Conservation (phyloP, 2,797 vertebrate genomes). For the Acanthurus lineatus region DNA sequence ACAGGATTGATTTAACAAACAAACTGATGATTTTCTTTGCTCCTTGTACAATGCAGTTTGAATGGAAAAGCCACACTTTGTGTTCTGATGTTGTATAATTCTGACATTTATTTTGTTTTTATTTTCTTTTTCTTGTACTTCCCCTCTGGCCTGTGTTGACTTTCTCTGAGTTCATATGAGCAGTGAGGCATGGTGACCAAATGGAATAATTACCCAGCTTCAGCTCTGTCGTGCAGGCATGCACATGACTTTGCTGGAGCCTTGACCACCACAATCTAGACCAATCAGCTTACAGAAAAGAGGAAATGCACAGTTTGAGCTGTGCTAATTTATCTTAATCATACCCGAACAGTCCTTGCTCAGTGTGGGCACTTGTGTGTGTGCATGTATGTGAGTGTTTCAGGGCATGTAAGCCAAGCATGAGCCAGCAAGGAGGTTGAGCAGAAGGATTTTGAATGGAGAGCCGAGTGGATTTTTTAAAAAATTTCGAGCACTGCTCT, state of each 20-base stretch:
- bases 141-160: constrained; percentile 60
- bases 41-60: constrained; percentile 15
- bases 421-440: too few species aligned
- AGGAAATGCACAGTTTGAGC: constrained; percentile 20
- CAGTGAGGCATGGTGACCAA: constrained; percentile 70
- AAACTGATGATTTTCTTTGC: constrained; percentile 16
- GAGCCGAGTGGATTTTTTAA: too few species aligned
- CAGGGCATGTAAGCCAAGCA: too few species aligned
- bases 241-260: constrained; percentile 50
- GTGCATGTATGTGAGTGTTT: too few species aligned
- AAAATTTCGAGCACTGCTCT: too few species aligned
- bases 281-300: constrained; percentile 47
- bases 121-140: constrained; percentile 45
- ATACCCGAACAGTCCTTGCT: constrained; percentile 15
- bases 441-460: too few species aligned
- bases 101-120: constrained; percentile 46
- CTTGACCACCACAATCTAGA: constrained; percentile 38
- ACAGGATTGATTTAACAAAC: constrained; percentile 10
- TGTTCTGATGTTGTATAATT: constrained; percentile 21
- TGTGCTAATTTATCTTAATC: constrained; percentile 48
- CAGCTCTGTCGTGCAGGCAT: constrained; percentile 51
- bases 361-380: not conserved
- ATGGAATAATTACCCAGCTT: constrained; percentile 73
- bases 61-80: not conserved
- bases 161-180: constrained; percentile 61